Evolutionary conservation across 2,888 invertebrate genomes (phyloP).

Genomic region (Leucoma salicis): DNA sequence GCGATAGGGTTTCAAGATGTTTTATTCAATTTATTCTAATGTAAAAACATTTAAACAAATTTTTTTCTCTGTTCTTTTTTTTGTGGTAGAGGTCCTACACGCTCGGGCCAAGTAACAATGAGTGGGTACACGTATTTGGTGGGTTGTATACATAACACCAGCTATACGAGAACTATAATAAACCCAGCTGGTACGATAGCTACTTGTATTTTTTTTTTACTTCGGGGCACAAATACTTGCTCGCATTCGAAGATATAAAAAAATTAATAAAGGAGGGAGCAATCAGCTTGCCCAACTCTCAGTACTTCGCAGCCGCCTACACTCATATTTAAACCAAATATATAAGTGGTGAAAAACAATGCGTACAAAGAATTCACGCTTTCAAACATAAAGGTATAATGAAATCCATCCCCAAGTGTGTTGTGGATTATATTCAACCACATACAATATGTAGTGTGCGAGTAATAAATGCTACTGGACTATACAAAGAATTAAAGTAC

Average conservation of each 20-base stretch:
- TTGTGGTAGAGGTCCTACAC: no score
- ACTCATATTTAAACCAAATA: conserved; percentile 54
- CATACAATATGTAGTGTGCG: conserved; percentile 74
- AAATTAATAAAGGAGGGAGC: conserved; percentile 17
- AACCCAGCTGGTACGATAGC: no score
- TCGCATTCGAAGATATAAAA: conserved; percentile 3
- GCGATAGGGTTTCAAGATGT: no score
- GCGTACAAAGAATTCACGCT: conserved; percentile 59
- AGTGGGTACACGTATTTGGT: no score
- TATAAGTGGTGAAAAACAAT: conserved; percentile 60
- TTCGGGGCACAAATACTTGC: background rate
- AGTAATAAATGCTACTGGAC: conserved; percentile 67
- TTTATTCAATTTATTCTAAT: no score
- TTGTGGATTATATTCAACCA: conserved; percentile 73
- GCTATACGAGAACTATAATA: no score
- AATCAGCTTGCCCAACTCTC: conserved; percentile 26
- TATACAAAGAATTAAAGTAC: conserved; percentile 39
- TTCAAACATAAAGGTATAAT: conserved; percentile 72
- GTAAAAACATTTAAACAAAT: no score
- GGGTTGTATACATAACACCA: no score
- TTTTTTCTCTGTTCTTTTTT: no score
- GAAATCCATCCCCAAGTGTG: conserved; percentile 78
- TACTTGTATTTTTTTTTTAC: no score
- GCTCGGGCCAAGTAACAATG: no score
- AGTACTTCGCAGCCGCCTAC: conserved; percentile 31